phyloP scores from a whole-genome alignment of 35 echinoderm and acorn worm species.

The Apostichopus californicus region DNA sequence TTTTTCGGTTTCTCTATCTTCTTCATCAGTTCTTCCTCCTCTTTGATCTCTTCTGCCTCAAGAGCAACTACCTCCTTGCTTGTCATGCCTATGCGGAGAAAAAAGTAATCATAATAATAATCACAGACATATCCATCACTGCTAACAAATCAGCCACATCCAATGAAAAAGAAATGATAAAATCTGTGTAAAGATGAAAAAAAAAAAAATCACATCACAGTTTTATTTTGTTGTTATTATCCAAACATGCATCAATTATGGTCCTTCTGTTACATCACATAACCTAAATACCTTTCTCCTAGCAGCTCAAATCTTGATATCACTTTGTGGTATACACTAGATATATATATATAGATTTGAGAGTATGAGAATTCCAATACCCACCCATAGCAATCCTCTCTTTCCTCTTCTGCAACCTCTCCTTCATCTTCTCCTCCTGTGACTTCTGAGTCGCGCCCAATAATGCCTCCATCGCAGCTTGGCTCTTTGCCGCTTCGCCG shows the following conservation, averaged over 20 bases:
- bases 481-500: slow-evolving; percentile 77
- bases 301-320: no score
- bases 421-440: slow-evolving; percentile 84
- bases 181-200: background rate
- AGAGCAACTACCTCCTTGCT: slow-evolving; percentile 23
- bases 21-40: slow-evolving; percentile 39
- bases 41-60: slow-evolving; percentile 46
- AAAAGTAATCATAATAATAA: background rate
- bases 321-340: no score
- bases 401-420: slow-evolving; percentile 78
- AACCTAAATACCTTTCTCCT: no score
- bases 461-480: slow-evolving; percentile 73
- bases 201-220: background rate
- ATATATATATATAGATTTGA: no score
- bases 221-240: background rate
- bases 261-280: no score
- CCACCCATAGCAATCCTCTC: slow-evolving; percentile 73
- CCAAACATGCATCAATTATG: no score
- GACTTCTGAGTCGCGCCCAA: slow-evolving; percentile 80
- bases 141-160: background rate
- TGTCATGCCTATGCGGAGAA: background rate
- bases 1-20: slow-evolving; percentile 34
- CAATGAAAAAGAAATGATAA: background rate
- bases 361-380: background rate
- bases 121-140: background rate